These are phyloP conservation scores for Steinernema scapterisci DNA, from an alignment of 2,888 invertebrate genomes.

Conservation along the genomic window DNA sequence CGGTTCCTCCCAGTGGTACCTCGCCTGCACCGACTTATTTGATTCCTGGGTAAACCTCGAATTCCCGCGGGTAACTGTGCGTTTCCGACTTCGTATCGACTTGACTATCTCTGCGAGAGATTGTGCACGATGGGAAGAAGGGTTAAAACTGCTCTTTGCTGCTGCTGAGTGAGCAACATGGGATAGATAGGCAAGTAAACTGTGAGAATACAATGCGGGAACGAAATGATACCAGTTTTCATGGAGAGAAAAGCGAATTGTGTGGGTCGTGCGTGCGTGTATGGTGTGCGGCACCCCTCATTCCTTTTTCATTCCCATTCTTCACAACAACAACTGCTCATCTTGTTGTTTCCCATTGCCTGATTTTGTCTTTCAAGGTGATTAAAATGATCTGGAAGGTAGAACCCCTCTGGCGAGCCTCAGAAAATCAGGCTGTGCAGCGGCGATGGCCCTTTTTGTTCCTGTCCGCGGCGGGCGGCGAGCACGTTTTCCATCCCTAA, in stretches of 20 bases:
- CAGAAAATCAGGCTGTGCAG: too few relatives aligned
- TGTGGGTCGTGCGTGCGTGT: slow-evolving; percentile 31
- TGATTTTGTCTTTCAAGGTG: neutral
- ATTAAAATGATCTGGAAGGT: neutral
- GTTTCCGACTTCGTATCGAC: too few relatives aligned
- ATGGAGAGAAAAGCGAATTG: slow-evolving; percentile 4
- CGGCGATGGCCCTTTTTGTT: too few relatives aligned
- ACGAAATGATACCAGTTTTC: slow-evolving; percentile 28
- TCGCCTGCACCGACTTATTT: too few relatives aligned
- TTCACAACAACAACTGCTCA: slow-evolving; percentile 20
- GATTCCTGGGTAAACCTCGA: too few relatives aligned
- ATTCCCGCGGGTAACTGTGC: too few relatives aligned
- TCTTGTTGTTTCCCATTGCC: slow-evolving; percentile 4
- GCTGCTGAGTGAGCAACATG: neutral
- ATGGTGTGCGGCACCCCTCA: slow-evolving; percentile 5
- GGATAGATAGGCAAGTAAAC: slow-evolving; percentile 14
- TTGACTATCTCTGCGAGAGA: too few relatives aligned
- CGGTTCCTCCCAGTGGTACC: too few relatives aligned
- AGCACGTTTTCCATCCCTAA: too few relatives aligned
- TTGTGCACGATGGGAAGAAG: too few relatives aligned
- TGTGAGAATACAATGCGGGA: slow-evolving; percentile 28
- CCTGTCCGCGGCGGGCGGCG: too few relatives aligned
- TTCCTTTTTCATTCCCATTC: slow-evolving; percentile 8
- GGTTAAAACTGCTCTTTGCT: too few relatives aligned
- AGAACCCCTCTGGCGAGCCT: neutral